Conservation (phyloP, 2,888 invertebrate species). For the Platerodrilus igneus region DNA sequence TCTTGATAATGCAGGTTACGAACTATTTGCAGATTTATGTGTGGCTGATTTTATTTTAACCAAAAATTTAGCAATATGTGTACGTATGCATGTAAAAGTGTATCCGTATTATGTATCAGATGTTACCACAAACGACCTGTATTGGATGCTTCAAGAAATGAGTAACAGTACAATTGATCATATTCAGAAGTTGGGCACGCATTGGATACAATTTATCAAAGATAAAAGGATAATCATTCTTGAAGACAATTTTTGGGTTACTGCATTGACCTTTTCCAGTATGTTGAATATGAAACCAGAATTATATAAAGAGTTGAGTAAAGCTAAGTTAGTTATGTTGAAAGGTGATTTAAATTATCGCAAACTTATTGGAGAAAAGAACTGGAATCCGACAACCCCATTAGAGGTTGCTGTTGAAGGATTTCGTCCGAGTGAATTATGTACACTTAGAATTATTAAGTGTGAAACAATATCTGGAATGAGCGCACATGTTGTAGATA, state of each 20-base stretch:
- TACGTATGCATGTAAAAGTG: conserved; percentile 80
- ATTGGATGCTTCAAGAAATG: conserved; percentile 59
- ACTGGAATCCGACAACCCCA: conserved; percentile 67
- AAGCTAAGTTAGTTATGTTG: conserved; percentile 70
- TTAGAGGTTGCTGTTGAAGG: conserved; percentile 65
- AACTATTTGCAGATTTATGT: conserved; percentile 84
- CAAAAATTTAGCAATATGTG: conserved; percentile 56
- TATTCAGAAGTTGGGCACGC: conserved; percentile 49
- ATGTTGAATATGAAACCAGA: conserved; percentile 67
- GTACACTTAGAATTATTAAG: conserved; percentile 83
- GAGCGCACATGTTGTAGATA: conserved; percentile 56
- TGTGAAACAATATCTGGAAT: conserved; percentile 83
- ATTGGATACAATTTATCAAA: conserved; percentile 57
- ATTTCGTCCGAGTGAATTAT: conserved; percentile 78
- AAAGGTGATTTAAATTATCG: conserved; percentile 96
- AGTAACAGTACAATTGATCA: conserved; percentile 33
- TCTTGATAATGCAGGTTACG: conserved; percentile 92
- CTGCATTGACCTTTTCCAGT: conserved; percentile 69
- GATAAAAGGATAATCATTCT: conserved; percentile 51
- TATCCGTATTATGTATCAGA: conserved; percentile 98
- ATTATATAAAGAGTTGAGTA: conserved; percentile 66
- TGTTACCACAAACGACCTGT: conserved; percentile 69
- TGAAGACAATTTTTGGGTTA: conserved; percentile 80
- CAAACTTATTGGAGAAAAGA: conserved; percentile 83
- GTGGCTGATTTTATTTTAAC: conserved; percentile 74